Base-by-base conservation (phyloP, 2,797 vertebrate genomes). In the Myotis pilosus region DNA sequence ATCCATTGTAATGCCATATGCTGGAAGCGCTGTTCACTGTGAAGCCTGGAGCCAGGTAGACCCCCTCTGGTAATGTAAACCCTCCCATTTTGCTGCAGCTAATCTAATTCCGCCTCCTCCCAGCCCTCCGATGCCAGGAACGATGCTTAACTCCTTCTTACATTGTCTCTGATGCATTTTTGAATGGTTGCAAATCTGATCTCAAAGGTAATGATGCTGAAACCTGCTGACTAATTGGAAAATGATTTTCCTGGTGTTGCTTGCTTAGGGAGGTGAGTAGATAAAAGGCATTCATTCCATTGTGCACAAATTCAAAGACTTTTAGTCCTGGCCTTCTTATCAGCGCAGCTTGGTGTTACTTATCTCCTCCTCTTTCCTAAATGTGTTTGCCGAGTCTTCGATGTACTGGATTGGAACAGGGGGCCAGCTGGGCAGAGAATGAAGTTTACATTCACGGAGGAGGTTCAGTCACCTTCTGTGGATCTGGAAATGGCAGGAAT, bases 1-100 rank as follows among this genome's bases (percentile, higher is more conserved):
- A 98, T 98, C 97, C 96, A 98, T 97, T 98, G 97, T 98, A 97
- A 97, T 96, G 97, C 98, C 98, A 98, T 98, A 98, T 98, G 98
- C 96, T 97, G 93, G 97, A 96, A 94, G 95, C 28, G 49, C 96
- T 98, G 98, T 97, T 98, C 97, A 97, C 96, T 97, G 98, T 98
- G 95, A 97, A 98, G 96, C 92, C 96, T 97, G 92, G 95, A 98
- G 98, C 98, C 97, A 98, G 98, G 98, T 98, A 98, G 93, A 81
- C 94, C 97, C 97, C 95, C 97, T 97, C 96, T 89, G 97, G 97
- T 98, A 97, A 98, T 97, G 97, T 97, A 97, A 98, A 96, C 96
- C 94, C 74, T 96, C 96, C 97, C 94, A 78, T 97, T 98, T 98
- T 96, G 97, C 98, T 7, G 6, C 87, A 97, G 95, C 91, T 98